These are phyloP conservation scores for Paedocypris sp. DNA, from an alignment of 2,113 vertebrate species.

Conservation along the genomic window DNA sequence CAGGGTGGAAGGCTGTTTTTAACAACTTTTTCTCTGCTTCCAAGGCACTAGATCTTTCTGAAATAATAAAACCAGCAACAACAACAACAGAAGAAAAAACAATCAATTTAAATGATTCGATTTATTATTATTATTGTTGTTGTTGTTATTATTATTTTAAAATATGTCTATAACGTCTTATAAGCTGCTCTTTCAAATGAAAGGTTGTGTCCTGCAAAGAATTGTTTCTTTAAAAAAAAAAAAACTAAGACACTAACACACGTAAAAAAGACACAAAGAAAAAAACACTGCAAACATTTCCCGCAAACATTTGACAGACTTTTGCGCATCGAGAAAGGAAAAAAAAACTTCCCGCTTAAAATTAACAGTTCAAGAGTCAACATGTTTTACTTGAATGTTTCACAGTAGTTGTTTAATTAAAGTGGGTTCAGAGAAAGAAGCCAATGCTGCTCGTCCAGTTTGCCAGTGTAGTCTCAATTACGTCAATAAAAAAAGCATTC, in stretches of 20 bases:
- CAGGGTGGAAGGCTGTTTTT: constrained; percentile 79
- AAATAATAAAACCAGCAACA: constrained; percentile 54
- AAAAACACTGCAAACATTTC: not conserved
- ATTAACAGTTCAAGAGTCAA: constrained; percentile 6
- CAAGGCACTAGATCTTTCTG: constrained; percentile 94
- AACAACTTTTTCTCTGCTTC: constrained; percentile 84
- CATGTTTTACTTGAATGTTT: not conserved
- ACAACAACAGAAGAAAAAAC: constrained; percentile 33
- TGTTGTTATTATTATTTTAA: not conserved
- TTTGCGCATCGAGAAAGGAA: constrained; percentile 5
- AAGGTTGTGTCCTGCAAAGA: not conserved
- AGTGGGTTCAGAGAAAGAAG: not conserved
- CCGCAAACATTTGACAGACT: not conserved
- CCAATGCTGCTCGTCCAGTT: constrained; percentile 19
- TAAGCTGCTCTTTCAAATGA: not conserved
- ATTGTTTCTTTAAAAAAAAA: no score
- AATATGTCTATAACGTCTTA: not conserved
- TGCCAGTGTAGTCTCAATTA: constrained; percentile 37
- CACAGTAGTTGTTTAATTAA: constrained; percentile 1
- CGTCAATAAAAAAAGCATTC: constrained; percentile 12
- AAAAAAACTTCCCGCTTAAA: not conserved
- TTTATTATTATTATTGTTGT: not conserved
- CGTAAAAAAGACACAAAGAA: not conserved
- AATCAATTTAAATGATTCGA: constrained; percentile 32
- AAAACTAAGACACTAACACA: not conserved